Evolutionary conservation across 2,888 invertebrate genomes (phyloP), one percentile per base, ranked within the genome.

Genomic region (Drosophila neonasuta): DNA sequence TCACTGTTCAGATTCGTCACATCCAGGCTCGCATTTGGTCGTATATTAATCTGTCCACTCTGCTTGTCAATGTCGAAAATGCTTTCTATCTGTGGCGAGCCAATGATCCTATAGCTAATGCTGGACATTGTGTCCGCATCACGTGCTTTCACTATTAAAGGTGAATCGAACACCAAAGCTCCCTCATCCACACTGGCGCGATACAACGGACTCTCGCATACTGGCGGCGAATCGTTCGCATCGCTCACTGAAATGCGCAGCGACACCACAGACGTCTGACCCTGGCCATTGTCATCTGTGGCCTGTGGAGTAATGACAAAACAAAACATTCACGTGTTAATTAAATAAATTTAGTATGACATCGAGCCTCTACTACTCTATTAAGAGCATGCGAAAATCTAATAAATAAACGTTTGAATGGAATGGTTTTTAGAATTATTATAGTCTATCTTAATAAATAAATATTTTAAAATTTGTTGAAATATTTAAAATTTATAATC

Each of bases 161-260:
- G 95, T 0, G 97, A 97, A 80, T 96, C 96, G 79, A 97, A 97
- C 73, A 94, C 94, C 2, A 94, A 92, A 0, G 97, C 94, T 1
- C 97, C 97, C 89, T 98, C 98, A 83, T 97, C 96, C 10, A 98
- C 94, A 8, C 95, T 94, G 0, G 96, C 95, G 29, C 94, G 93
- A 91, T 97, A 97, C 45, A 94, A 92, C 0, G 94, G 92, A 62
- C 95, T 95, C 41, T 93, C 92, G 91, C 98, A 98, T 13, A 93
- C 92, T 0, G 98, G 98, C 0, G 96, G 94, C 88, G 97, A 97
- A 91, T 98, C 98, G 89, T 98, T 98, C 63, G 95, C 95, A 89
- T 97, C 97, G 0, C 93, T 93, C 1, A 98, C 92, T 0, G 94
- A 93, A 59, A 98, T 94, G 77, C 95, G 95, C 2, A 98, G 91